Evolutionary conservation across 2,797 vertebrate genomes (phyloP).

Genomic region (Vireo griseus): DNA sequence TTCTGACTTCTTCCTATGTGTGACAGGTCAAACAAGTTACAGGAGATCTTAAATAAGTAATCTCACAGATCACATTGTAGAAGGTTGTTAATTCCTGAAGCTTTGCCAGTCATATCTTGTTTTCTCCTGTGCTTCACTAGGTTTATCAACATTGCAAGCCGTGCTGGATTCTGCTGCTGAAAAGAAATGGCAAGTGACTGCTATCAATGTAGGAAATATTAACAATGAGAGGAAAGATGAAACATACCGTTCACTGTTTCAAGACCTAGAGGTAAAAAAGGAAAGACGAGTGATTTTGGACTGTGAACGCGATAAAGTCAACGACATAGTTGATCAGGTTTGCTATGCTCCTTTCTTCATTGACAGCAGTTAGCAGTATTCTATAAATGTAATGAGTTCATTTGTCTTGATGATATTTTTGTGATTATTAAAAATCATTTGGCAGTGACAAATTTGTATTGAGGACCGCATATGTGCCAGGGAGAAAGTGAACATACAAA

Average conservation of each 20-base stretch:
- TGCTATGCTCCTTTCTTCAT: constrained; percentile 33
- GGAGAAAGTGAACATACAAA: not conserved
- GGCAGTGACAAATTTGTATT: not conserved
- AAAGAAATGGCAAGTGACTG: constrained; percentile 98
- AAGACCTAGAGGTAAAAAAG: constrained; percentile 96
- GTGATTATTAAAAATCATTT: not conserved
- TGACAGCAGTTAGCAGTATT: not conserved
- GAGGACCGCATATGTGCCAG: not conserved
- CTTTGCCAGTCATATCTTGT: not conserved
- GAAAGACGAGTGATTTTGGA: constrained; percentile 95
- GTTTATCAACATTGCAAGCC: constrained; percentile 93
- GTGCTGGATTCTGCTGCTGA: constrained; percentile 96
- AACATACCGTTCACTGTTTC: constrained; percentile 95
- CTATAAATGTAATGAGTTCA: not conserved
- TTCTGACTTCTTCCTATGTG: not conserved
- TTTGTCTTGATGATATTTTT: not conserved
- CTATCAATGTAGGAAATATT: constrained; percentile 98
- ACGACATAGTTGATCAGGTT: constrained; percentile 99
- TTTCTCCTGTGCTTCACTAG: constrained; percentile 68
- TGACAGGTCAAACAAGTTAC: not conserved
- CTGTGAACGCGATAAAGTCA: constrained; percentile 98
- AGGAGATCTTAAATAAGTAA: not conserved
- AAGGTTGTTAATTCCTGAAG: not conserved
- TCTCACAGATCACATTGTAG: not conserved
- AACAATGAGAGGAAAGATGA: constrained; percentile 98